Conservation (phyloP, 2,113 vertebrate genomes). For the Crotalus tigris region DNA sequence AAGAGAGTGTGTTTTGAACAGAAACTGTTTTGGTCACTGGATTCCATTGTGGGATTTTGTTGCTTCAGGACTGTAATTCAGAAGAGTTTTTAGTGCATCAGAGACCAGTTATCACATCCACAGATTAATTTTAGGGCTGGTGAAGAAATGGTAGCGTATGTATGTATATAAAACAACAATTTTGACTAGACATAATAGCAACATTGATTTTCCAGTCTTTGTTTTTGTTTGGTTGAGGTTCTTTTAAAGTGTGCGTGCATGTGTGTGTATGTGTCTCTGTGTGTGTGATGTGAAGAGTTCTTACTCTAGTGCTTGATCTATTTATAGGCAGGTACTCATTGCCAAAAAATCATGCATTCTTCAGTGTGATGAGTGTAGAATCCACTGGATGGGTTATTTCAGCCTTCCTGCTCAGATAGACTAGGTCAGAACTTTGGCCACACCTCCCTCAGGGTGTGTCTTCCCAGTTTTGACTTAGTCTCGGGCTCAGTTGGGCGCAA, state of each 20-base stretch:
- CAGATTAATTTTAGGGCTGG: not conserved
- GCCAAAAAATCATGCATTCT: constrained; percentile 54
- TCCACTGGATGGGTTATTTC: too few relatives aligned
- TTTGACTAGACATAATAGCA: not conserved
- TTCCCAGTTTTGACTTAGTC: too few relatives aligned
- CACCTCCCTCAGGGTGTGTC: too few relatives aligned
- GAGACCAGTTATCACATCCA: constrained; percentile 5
- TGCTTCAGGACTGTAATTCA: not conserved
- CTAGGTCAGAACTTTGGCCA: too few relatives aligned
- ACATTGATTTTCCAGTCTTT: not conserved
- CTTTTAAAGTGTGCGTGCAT: not conserved
- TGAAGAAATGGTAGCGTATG: not conserved
- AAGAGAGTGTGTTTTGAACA: not conserved
- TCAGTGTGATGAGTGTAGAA: too few relatives aligned
- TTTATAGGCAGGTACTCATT: constrained; percentile 31
- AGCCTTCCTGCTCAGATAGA: too few relatives aligned
- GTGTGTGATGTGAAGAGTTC: constrained; percentile 3
- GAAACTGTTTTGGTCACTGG: not conserved
- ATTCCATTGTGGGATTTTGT: not conserved
- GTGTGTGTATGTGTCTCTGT: not conserved
- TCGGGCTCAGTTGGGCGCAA: too few relatives aligned
- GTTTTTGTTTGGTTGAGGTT: not conserved
- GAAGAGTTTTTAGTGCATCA: constrained; percentile 30
- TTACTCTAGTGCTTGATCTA: not conserved
- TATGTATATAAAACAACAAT: not conserved